phyloP scores from a whole-genome alignment of 2,797 vertebrate genomes.

The Enteromius anoplus region DNA sequence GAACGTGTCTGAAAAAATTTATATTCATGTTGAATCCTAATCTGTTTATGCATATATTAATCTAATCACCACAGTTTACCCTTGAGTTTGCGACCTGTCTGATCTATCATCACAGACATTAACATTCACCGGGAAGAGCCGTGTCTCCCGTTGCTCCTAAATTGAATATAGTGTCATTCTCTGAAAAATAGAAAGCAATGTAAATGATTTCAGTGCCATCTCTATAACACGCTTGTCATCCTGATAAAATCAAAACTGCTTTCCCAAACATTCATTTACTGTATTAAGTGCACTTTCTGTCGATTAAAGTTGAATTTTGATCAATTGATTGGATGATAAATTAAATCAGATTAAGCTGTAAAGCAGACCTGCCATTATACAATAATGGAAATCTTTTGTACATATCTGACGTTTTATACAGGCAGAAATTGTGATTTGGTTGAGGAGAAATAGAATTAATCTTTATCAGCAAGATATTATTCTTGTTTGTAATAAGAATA shows the following conservation, averaged over 20 bases:
- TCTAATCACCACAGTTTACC: conserved; percentile 42
- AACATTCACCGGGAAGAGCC: conserved; percentile 13
- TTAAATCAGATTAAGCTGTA: conserved; percentile 10
- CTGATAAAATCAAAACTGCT: conserved; percentile 22
- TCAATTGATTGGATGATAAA: not conserved
- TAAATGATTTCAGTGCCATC: conserved; percentile 19
- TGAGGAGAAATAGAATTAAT: conserved; percentile 14
- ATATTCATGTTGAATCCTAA: conserved; percentile 43
- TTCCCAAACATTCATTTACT: conserved; percentile 35
- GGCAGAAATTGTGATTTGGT: conserved; percentile 12
- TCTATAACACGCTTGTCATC: not conserved
- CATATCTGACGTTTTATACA: not conserved
- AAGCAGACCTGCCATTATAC: conserved; percentile 4
- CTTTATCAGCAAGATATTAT: conserved; percentile 3
- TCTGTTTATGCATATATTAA: conserved; percentile 44
- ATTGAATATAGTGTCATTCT: conserved; percentile 28
- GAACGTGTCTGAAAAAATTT: conserved; percentile 13
- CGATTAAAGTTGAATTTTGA: not conserved
- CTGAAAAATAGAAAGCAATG: conserved; percentile 6
- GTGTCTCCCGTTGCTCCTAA: conserved; percentile 16
- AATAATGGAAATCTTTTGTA: conserved; percentile 19
- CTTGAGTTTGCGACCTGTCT: conserved; percentile 40
- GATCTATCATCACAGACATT: conserved; percentile 29
- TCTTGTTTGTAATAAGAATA: not conserved
- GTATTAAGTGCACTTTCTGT: conserved; percentile 47